Conservation (phyloP, 2,113 vertebrate genomes). For the Pavo muticus region DNA sequence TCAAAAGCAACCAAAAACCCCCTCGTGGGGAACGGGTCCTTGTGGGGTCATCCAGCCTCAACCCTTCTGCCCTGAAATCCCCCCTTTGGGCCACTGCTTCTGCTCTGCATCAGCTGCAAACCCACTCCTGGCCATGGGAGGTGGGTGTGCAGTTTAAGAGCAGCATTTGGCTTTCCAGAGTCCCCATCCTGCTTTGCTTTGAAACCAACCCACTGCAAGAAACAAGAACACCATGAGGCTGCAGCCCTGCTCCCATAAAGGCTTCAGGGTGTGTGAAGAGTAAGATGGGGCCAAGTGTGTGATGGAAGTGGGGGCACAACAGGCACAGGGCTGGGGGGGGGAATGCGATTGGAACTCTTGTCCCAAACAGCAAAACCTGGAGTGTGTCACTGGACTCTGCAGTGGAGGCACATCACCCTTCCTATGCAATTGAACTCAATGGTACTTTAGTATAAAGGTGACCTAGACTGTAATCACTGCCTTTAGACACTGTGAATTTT, state of each 20-base stretch:
- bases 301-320: neutral
- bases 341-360: neutral
- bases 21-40: neutral
- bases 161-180: neutral
- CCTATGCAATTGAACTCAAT: constrained; percentile 92
- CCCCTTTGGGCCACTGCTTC: neutral
- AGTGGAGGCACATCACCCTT: constrained; percentile 82
- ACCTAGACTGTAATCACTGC: constrained; percentile 93
- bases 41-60: neutral
- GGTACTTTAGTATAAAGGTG: constrained; percentile 87
- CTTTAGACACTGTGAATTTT: constrained; percentile 98
- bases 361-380: constrained; percentile 58
- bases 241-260: neutral
- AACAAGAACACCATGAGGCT: neutral
- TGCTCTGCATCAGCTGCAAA: neutral
- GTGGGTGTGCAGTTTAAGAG: neutral
- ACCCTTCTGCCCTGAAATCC: neutral
- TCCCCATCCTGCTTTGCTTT: neutral
- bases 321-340: neutral
- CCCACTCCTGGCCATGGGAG: neutral
- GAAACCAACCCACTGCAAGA: neutral
- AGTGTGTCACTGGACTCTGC: constrained; percentile 65
- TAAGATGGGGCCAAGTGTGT: neutral
- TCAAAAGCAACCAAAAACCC: neutral
- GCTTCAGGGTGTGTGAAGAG: neutral